Percentiles rank a stretch among this genome's conserved stretches.
Evolutionary conservation across 2,113 vertebrate genomes (phyloP).

Genomic region (Xenopus laevis): DNA sequence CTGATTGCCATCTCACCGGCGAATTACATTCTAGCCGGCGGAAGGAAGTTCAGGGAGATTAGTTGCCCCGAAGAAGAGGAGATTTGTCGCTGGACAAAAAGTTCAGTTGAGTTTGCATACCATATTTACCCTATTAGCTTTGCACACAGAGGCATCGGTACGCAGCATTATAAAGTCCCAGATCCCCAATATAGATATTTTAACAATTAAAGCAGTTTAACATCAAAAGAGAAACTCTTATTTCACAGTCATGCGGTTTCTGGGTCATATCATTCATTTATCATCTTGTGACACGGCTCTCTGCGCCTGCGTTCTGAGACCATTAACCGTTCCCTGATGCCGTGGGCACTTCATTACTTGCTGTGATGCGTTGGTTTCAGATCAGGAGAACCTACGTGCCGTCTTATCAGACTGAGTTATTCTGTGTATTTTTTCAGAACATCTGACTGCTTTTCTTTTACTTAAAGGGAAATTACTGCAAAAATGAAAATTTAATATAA

Average conservation of each 20-base stretch:
- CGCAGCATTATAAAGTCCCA: no score
- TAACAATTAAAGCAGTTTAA: no score
- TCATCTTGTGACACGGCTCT: neutral
- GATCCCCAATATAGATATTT: no score
- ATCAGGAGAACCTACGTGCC: neutral
- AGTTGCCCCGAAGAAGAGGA: no score
- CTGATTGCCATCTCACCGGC: no score
- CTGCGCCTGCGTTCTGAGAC: neutral
- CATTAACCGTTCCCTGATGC: neutral
- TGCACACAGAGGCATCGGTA: no score
- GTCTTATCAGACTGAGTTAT: neutral
- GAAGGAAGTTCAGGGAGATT: no score
- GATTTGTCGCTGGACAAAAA: no score
- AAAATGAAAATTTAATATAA: no score
- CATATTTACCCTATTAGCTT: no score
- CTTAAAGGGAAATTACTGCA: no score
- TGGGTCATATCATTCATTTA: neutral
- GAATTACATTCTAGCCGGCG: no score
- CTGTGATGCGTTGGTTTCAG: neutral
- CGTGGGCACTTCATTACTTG: neutral
- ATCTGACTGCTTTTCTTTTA: neutral
- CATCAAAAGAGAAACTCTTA: neutral
- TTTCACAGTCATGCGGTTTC: neutral
- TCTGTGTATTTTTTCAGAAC: neutral
- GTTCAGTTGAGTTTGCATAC: neutral